Evolutionary conservation across 2,113 vertebrate species (phyloP), one percentile per base, ranked within the genome.

Genomic region (Columbina picui): DNA sequence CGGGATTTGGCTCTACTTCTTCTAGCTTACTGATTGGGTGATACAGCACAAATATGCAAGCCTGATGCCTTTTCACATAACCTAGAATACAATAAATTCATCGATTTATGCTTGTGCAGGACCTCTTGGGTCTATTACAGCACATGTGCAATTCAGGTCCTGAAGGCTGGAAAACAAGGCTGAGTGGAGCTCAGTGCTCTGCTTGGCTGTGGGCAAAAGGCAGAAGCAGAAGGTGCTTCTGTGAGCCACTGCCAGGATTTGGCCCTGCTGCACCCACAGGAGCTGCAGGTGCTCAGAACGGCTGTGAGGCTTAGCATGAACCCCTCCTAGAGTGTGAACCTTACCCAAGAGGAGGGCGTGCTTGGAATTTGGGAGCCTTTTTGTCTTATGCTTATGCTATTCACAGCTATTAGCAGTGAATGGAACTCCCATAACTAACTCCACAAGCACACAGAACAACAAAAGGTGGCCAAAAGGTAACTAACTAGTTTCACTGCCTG

Each of bases 251-350:
- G 81, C 39, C 63, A 88, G 50, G 68, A 67, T 81, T 77, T 77
- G 59, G 55, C 45, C 80, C 71, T 73, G 45, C 38, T 92, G 53
- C 12, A 57, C 30, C 41, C 16, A 4, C 27, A 61, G 73, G 49
- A 70, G 29, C 34, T 81, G 73, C 68, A 93, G 64, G 22, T 74
- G 26, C 61, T 93, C 29, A 14, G 20, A 81, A 60, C 0, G 2
- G 4, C 70, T 61, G 22, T 0, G 1, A 43, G 25, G 38, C 45
- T 75, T 14, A 19, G 10, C 32, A 76, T 0, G 6, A 88, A 30
- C 11, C 43, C 12, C 20, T 52, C 17, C 0, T 0, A 89, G 52
- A 75, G 36, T 11, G 10, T 18, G 13, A 71, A 50, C 9, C 14
- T 18, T 38, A 60, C 45, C 7, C 68, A 77, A 65, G 56, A 57